Base-by-base conservation (phyloP, 2,797 vertebrate genomes). In the Gallirallus australis region DNA sequence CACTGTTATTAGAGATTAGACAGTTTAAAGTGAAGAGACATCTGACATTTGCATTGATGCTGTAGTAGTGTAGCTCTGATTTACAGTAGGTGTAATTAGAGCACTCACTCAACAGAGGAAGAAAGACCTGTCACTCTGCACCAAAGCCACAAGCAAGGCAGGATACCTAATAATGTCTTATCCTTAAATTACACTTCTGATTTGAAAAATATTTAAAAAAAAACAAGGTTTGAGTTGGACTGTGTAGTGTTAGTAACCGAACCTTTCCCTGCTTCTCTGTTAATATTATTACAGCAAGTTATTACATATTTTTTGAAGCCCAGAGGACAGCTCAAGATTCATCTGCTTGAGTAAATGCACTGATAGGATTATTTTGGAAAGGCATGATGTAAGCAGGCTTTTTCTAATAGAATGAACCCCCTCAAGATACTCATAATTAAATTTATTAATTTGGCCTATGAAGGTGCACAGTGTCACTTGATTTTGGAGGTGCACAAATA, bases 41-140 rank as follows among this genome's bases (percentile, higher is more conserved):
- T 88, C 97, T 98, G 98, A 98, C 98, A 98, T 98, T 98, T 98
- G 98, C 98, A 98, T 96, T 97, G 97, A 98, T 98, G 98, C 97
- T 98, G 82, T 96, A 95, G 94, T 59, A 92, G 17, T 17, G 85
- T 94, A 97, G 98, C 97, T 97, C 97, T 96, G 98, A 97, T 97
- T 97, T 95, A 91, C 79, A 83, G 94, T 89, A 90, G 95, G 97
- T 98, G 98, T 98, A 98, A 99, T 99, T 99, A 99, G 99, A 98
- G 98, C 96, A 75, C 57, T 97, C 98, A 97, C 97, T 97, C 97
- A 94, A 94, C 25, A 25, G 93, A 96, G 98, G 98, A 99, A 98
- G 98, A 98, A 98, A 98, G 98, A 98, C 97, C 98, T 99, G 98
- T 99, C 98, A 99, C 92, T 94, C 96, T 96, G 97, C 98, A 98